A percentile compares a stretch with the other conserved stretches of the same genome.
Conservation (phyloP, 1,140 invertebrate genomes). For the Drosophila bifasciata region DNA sequence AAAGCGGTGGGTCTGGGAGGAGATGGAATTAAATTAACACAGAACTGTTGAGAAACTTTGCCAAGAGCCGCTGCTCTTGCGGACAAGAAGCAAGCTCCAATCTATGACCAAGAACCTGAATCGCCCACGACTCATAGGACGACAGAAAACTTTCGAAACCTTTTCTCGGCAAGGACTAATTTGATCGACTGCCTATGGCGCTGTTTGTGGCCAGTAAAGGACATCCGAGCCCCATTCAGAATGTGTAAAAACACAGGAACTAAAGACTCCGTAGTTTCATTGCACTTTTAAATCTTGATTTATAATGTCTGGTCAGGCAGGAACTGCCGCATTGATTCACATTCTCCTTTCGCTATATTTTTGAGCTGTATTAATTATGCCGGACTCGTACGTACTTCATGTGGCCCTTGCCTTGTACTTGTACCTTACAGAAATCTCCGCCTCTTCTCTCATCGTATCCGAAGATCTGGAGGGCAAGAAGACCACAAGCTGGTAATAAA, state of each 20-base stretch:
- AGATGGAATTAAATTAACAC: conserved; percentile 66
- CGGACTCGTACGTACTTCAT: too few relatives aligned
- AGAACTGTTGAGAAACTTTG: conserved; percentile 51
- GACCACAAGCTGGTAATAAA: conserved; percentile 49
- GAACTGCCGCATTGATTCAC: too few relatives aligned
- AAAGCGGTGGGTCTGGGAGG: conserved; percentile 56
- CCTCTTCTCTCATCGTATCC: too few relatives aligned
- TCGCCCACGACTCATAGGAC: background rate
- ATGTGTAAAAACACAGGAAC: background rate
- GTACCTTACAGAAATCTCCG: background rate
- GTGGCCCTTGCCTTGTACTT: background rate
- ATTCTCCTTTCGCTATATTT: too few relatives aligned
- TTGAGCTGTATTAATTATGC: too few relatives aligned
- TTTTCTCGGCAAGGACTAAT: conserved; percentile 49
- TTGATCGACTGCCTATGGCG: conserved; percentile 47
- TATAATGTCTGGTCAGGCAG: too few relatives aligned
- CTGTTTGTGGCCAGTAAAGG: background rate
- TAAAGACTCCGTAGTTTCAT: too few relatives aligned
- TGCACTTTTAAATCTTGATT: too few relatives aligned
- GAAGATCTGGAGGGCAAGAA: conserved; percentile 9
- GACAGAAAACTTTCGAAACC: conserved; percentile 41
- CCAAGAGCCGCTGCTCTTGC: conserved; percentile 8
- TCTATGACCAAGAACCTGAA: conserved; percentile 31
- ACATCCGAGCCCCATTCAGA: background rate
- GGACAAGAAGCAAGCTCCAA: conserved; percentile 8